Percentiles rank a stretch among this genome's conserved stretches.
Evolutionary conservation across 2,113 vertebrate genomes (phyloP).

Genomic region (Chlamydotis undulata): DNA sequence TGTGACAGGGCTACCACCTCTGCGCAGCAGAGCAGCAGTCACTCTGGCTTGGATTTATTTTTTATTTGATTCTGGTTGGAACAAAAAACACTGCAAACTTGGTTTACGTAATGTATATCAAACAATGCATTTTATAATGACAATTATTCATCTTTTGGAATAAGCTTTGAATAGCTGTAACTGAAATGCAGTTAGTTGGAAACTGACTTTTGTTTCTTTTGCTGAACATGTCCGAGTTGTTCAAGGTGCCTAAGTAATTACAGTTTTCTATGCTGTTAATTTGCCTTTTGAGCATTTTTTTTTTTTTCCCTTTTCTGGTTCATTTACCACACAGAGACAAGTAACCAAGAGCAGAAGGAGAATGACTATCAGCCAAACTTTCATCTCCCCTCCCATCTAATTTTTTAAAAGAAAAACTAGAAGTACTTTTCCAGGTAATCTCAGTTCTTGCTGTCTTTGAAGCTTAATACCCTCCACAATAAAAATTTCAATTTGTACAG

Average conservation of each 20-base stretch:
- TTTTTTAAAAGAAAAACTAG: neutral
- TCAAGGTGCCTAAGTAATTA: constrained; percentile 10
- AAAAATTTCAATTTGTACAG: neutral
- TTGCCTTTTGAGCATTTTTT: neutral
- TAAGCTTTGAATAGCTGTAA: neutral
- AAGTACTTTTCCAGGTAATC: constrained; percentile 20
- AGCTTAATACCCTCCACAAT: neutral
- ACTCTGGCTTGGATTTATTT: neutral
- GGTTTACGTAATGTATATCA: neutral
- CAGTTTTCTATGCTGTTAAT: neutral
- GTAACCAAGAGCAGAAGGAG: neutral
- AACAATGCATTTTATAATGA: constrained; percentile 25
- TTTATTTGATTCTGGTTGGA: neutral
- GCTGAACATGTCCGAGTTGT: neutral
- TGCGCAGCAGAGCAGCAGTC: neutral
- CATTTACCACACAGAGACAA: neutral
- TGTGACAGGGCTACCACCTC: neutral
- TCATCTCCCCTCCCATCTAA: neutral
- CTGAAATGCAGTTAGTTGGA: constrained; percentile 2
- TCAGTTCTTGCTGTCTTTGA: constrained; percentile 21
- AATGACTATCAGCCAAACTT: neutral
- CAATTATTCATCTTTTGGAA: neutral
- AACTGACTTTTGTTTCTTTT: neutral
- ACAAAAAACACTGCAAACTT: neutral
- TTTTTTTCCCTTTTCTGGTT: neutral